Evolutionary conservation across 2,797 vertebrate genomes (phyloP), one percentile per base, ranked within the genome.

Genomic region (Argya squamiceps): DNA sequence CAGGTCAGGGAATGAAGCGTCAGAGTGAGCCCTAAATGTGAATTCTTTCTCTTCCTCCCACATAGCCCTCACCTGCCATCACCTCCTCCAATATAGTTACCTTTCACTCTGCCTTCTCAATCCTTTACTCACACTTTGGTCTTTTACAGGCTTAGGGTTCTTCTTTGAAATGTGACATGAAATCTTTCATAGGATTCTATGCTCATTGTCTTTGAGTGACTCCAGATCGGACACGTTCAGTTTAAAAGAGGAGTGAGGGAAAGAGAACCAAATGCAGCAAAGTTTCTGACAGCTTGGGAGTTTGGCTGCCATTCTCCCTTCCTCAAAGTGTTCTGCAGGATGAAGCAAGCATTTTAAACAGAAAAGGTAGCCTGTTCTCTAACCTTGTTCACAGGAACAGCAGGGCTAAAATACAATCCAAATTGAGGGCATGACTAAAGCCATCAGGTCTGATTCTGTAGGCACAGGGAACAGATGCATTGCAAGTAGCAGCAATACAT

Each of bases 21-120:
- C 93, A 92, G 56, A 85, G 47, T 76, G 60, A 93, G 81, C 70
- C 63, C 82, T 71, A 91, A 89, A 92, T 62, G 68, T 20, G 60
- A 90, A 82, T 76, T 96, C 68, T 34, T 67, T 88, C 75, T 90
- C 52, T 77, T 92, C 93, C 94, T 87, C 96, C 94, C 56, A 93
- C 96, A 92, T 69, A 86, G 39, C 44, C 91, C 83, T 93, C 95
- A 92, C 92, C 92, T 95, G 94, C 91, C 96, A 96, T 95, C 95
- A 92, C 94, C 37, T 96, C 75, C 85, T 46, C 47, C 67, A 95
- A 44, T 86, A 90, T 77, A 93, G 63, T 79, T 92, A 96, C 92
- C 93, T 95, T 94, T 88, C 83, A 39, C 56, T 84, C 73, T 39
- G 32, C 52, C 77, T 96, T 92, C 91, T 93, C 77, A 82, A 58